Conservation (phyloP, 2,113 vertebrate genomes). For the Sapajus apella region DNA sequence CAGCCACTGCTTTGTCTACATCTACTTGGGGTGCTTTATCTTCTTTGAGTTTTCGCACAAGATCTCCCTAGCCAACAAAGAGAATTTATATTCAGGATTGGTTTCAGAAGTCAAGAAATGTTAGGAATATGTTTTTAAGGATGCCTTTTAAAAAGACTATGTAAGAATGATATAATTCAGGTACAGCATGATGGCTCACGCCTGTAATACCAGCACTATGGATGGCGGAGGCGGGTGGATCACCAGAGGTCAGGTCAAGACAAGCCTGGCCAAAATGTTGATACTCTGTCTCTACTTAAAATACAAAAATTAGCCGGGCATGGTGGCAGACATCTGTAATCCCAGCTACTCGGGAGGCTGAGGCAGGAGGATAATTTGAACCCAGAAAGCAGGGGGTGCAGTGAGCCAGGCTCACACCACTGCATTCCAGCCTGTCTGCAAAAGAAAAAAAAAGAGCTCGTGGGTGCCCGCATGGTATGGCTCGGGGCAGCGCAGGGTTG, state of each 20-base stretch:
- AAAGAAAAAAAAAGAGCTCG: background rate
- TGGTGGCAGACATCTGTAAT: background rate
- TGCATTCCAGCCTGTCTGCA: background rate
- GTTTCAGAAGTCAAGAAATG: slow-evolving; percentile 13
- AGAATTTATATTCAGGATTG: background rate
- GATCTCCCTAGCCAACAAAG: slow-evolving; percentile 89
- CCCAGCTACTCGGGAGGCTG: background rate
- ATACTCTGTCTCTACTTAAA: background rate
- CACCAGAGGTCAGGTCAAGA: background rate
- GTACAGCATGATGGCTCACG: too few species aligned
- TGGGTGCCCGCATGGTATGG: too few species aligned
- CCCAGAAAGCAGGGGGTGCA: background rate
- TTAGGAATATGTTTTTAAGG: background rate
- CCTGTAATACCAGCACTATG: too few species aligned
- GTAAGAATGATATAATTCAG: background rate
- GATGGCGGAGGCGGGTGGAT: too few species aligned
- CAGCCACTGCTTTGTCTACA: slow-evolving; percentile 94
- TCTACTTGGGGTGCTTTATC: slow-evolving; percentile 95
- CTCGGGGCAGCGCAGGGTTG: too few species aligned
- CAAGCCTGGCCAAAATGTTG: background rate
- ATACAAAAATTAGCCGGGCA: background rate
- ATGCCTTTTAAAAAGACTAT: background rate
- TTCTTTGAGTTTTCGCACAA: slow-evolving; percentile 95
- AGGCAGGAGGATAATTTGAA: background rate
- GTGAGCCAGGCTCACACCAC: background rate